Evolutionary conservation across 2,888 invertebrate species (phyloP), one percentile per base, ranked within the genome.

Genomic region (Petrolisthes cinctipes): DNA sequence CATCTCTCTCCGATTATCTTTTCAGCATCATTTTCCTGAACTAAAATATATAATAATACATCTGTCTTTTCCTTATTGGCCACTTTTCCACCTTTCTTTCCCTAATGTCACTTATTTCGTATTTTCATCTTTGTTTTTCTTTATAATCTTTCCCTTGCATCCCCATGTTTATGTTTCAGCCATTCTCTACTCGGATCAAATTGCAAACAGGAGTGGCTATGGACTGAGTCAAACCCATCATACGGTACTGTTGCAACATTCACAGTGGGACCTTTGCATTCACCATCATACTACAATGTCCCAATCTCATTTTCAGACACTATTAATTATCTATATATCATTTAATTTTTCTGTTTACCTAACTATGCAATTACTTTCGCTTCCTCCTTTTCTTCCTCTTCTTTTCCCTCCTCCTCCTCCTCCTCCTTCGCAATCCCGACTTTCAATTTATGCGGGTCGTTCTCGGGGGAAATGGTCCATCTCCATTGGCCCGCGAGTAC

Each of bases 391-490:
- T 4, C n/a, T 7, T n/a, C 73, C n/a, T n/a, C 17, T 20, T 2
- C 2, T 17, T n/a, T 20, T 20, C 9, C n/a, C 20, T 20, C 9
- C 20, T 73, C 7, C 7, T 11, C 9, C 7, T 20, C 73, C 73
- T 23, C n/a, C 23, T 23, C 7, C 9, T 7, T 7, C 73, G 7
- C 7, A 73, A 73, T 73, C 73, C 73, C 2, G 73, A 73, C 73
- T n/a, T 73, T 73, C 73, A 73, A 73, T 73, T 73, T 73, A 73
- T 73, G 73, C 73, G n/a, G 73, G 20, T 73, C 73, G 73, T 73
- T 20, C 20, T 73, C 73, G 17, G 73, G n/a, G 73, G 73, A 23
- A 23, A 73, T n/a, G 73, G 61, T 61, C 61, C 20, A 20, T n/a
- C 20, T 73, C 73, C 73, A 73, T 73, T 73, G 73, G 73, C 73